Base-by-base conservation (phyloP, 2,888 invertebrate genomes). In the Himalopsyche tibetana region DNA sequence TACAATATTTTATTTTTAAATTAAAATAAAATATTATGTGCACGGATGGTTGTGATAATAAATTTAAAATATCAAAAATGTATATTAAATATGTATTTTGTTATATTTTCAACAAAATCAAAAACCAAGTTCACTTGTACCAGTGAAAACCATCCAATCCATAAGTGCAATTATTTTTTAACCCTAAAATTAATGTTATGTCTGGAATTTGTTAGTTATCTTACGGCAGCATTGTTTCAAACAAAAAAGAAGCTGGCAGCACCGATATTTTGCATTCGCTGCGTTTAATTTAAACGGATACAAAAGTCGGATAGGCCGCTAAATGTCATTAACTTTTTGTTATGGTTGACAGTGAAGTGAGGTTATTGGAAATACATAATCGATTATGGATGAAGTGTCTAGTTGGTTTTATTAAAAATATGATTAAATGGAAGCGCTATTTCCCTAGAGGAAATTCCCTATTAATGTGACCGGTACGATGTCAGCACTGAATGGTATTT, bases 251-350 rank as follows among this genome's bases (percentile, higher is more conserved):
- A 38, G 38, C 74, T 74, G 74, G 74, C 74, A 74, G 74, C 74
- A 74, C 36, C 12, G 4, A 11, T 38, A 74, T 74, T 38, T 15
- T 74, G 74, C 36, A 38, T 74, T 74, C 36, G 74, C 74, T 74
- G 74, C 74, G 74, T 74, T 74, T 74, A 74, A 74, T 74, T 74
- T 74, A 74, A 74, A 74, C 74, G 74, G 74, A 74, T 12, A 74
- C 38, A 38, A 74, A 74, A 36, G 38, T 74, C 36, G 11, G 74
- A 74, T 74, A 74, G 36, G 74, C 74, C 74, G 74, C 74, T 74
- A 86, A 86, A 84, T 86, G 86, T 86, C 86, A 86, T 86, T 55
- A 81, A 38, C 74, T 86, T 86, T 84, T 86, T 86, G 86, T 86
- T 86, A 82, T 86, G 86, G 80, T 86, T 84, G 82, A 82, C 74